These are phyloP conservation scores for Gonatopus flavifemur DNA, from an alignment of 1,140 invertebrate genomes.

Conservation along the genomic window DNA sequence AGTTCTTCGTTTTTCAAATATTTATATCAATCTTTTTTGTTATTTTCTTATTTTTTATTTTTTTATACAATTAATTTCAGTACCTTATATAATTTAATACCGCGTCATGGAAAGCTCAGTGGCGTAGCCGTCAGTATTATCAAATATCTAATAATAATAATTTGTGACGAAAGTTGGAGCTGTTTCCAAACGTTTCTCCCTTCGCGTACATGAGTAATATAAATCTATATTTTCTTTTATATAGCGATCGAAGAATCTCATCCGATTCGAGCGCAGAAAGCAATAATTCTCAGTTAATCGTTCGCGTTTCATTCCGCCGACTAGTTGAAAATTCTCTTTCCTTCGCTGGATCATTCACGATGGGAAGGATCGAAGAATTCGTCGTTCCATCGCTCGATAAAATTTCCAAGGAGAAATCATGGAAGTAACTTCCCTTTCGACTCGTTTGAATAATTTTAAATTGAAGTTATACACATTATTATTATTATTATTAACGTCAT, in stretches of 20 bases:
- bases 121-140: conserved; percentile 47
- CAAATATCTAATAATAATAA: too few relatives aligned
- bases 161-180: conserved; percentile 22
- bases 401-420: conserved; percentile 13
- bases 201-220: too few relatives aligned
- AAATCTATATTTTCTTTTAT: too few relatives aligned
- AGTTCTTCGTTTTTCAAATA: conserved; percentile 38
- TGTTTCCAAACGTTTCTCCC: too few relatives aligned
- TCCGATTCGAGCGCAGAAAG: too few relatives aligned
- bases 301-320: too few relatives aligned
- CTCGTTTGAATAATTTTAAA: conserved; percentile 16
- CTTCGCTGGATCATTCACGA: too few relatives aligned
- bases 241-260: too few relatives aligned
- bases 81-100: conserved; percentile 32
- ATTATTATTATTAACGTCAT: conserved; percentile 18
- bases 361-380: not conserved
- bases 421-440: conserved; percentile 25
- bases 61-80: not conserved
- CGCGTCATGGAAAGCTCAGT: conserved; percentile 55
- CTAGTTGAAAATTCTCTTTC: too few relatives aligned
- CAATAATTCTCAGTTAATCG: too few relatives aligned
- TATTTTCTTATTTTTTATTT: not conserved
- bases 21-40: conserved; percentile 21
- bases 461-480: conserved; percentile 15
- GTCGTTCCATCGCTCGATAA: not conserved